These are phyloP conservation scores for Cyclargus thomasi DNA, from an alignment of 1,140 invertebrate genomes.

Conservation along the genomic window DNA sequence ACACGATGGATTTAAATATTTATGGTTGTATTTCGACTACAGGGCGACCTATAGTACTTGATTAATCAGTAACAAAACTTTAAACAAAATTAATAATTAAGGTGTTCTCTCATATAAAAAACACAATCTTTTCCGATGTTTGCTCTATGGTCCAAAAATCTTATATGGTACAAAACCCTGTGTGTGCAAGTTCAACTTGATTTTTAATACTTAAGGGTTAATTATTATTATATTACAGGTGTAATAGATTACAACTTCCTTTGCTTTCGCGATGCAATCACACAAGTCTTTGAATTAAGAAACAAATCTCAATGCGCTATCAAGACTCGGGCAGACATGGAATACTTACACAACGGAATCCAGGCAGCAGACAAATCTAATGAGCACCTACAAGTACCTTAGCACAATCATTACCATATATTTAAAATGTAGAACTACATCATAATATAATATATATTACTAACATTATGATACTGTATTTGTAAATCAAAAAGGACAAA, in stretches of 20 bases:
- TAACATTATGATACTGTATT: neutral
- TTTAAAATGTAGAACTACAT: conserved; percentile 32
- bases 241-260: conserved; percentile 98
- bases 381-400: conserved; percentile 42
- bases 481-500: neutral
- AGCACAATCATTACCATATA: conserved; percentile 40
- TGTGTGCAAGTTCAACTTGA: too few relatives aligned
- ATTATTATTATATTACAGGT: conserved; percentile 75
- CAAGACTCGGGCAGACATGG: conserved; percentile 40
- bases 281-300: conserved; percentile 91
- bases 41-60: too few relatives aligned
- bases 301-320: conserved; percentile 75
- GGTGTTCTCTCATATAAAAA: too few relatives aligned
- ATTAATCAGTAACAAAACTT: too few relatives aligned
- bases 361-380: conserved; percentile 45
- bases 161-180: too few relatives aligned
- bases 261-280: conserved; percentile 94
- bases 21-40: too few relatives aligned
- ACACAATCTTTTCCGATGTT: too few relatives aligned
- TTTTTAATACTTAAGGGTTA: too few relatives aligned
- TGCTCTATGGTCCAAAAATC: too few relatives aligned
- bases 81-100: too few relatives aligned
- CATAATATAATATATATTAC: neutral
- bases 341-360: conserved; percentile 49
- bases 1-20: too few relatives aligned